These are phyloP conservation scores for Shargacucullia verbasci DNA, from an alignment of 2,888 invertebrate species.

Conservation along the genomic window DNA sequence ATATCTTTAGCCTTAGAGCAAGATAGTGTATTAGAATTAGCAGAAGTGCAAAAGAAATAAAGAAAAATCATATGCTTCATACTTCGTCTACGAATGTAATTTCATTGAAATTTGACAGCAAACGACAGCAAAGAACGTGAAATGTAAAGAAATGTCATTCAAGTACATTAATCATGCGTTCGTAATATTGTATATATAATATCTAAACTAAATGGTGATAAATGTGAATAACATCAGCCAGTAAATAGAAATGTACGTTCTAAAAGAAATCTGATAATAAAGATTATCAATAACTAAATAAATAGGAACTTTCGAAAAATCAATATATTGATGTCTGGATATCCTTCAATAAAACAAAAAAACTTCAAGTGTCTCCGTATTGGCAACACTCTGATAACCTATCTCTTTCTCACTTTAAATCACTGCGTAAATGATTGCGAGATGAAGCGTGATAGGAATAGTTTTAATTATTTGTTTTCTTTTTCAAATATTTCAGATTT, in stretches of 20 bases:
- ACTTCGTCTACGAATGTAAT: background rate
- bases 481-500: slow-evolving; percentile 80
- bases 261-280: too few species aligned
- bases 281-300: too few species aligned
- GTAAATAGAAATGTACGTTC: too few species aligned
- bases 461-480: slow-evolving; percentile 86
- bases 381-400: slow-evolving; percentile 68
- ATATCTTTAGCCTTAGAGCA: slow-evolving; percentile 5
- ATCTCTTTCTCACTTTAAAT: slow-evolving; percentile 73
- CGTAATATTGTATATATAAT: too few species aligned
- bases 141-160: slow-evolving; percentile 13
- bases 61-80: background rate
- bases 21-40: background rate
- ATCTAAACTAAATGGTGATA: too few species aligned
- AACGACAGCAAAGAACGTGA: background rate
- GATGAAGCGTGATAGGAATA: slow-evolving; percentile 78
- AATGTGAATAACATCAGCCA: too few species aligned
- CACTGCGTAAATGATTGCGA: slow-evolving; percentile 65
- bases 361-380: slow-evolving; percentile 2
- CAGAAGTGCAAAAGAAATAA: slow-evolving; percentile 12
- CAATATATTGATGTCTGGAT: background rate
- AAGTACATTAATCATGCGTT: background rate
- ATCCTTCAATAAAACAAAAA: background rate
- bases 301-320: too few species aligned
- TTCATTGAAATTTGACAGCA: slow-evolving; percentile 18